Evolutionary conservation across 1,140 invertebrate genomes (phyloP), one percentile per base, ranked within the genome.

Genomic region (Orius insidiosus): DNA sequence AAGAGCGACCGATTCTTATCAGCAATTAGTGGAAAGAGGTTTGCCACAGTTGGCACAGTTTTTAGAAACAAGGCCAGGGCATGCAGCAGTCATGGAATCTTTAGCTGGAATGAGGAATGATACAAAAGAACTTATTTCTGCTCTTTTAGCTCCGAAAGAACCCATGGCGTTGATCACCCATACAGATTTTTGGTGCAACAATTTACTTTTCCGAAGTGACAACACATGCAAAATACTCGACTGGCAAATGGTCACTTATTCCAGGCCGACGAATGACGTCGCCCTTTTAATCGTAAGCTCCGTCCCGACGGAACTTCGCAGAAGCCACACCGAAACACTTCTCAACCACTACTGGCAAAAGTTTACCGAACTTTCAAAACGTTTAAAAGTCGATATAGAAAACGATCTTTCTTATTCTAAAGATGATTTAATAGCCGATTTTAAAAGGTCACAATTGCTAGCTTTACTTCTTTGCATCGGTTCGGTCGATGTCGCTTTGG

Each of bases 121-220:
- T 15, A 76, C 74, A 1, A 74, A 74, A 52, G 65, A 71, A 30
- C 64, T 76, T 15, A 75, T 78, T 13, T 72, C 74, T 1, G 69
- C 69, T 2, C 60, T 83, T 2, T 61, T 82, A 7, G 67, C 72
- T 1, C 75, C 75, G 0, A 63, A 70, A 41, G 75, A 75, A 53
- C 77, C 78, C 0, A 63, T 83, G 34, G 72, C 76, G 1, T 64
- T 82, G 8, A 70, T 79, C 42, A 82, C 79, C 0, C 80, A 84
- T 57, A 83, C 79, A 0, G 82, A 85, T 55, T 85, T 84, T 58
- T 85, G 80, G 80, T 80, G 78, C 57, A 82, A 82, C 51, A 85
- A 85, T 62, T 63, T 85, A 5, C 65, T 83, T 45, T 84, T 85
- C 54, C 63, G 67, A 30, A 68, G 74, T 50, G 65, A 72, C 33